Evolutionary conservation across 2,888 invertebrate genomes (phyloP).

Genomic region (Nymphalis urticae): DNA sequence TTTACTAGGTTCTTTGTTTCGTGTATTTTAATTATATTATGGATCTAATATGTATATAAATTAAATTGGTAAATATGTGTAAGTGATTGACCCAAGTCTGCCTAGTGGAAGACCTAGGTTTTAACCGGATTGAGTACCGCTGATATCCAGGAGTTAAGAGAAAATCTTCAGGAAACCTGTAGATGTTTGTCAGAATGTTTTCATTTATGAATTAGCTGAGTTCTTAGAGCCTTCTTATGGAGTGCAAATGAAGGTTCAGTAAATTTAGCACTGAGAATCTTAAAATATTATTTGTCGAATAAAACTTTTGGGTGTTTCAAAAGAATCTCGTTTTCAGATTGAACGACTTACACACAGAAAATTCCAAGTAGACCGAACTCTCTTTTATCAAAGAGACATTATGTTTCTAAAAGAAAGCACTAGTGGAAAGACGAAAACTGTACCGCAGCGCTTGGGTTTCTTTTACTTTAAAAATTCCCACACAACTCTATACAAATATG

Average conservation of each 20-base stretch:
- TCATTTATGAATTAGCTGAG: too few species aligned
- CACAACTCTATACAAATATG: constrained; percentile 5
- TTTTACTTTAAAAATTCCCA: constrained; percentile 17
- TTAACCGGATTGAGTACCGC: too few species aligned
- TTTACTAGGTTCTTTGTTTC: too few species aligned
- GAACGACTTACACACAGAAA: constrained; percentile 7
- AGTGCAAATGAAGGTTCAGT: not conserved
- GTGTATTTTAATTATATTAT: too few species aligned
- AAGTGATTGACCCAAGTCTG: too few species aligned
- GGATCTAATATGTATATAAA: too few species aligned
- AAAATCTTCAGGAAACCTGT: too few species aligned
- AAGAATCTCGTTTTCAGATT: constrained; percentile 5
- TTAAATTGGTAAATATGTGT: too few species aligned
- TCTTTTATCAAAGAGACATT: constrained; percentile 29
- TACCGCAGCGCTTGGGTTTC: constrained; percentile 14
- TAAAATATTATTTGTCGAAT: constrained; percentile 3
- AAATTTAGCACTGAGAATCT: not conserved
- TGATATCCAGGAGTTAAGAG: too few species aligned
- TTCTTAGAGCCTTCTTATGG: not conserved
- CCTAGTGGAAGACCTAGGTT: too few species aligned
- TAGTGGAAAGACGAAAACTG: constrained; percentile 19
- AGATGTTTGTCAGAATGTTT: too few species aligned
- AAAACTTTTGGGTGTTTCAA: not conserved
- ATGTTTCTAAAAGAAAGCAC: constrained; percentile 27
- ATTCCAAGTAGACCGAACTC: constrained; percentile 14